Conservation (phyloP, 2,113 vertebrate genomes). For the Micromys minutus region DNA sequence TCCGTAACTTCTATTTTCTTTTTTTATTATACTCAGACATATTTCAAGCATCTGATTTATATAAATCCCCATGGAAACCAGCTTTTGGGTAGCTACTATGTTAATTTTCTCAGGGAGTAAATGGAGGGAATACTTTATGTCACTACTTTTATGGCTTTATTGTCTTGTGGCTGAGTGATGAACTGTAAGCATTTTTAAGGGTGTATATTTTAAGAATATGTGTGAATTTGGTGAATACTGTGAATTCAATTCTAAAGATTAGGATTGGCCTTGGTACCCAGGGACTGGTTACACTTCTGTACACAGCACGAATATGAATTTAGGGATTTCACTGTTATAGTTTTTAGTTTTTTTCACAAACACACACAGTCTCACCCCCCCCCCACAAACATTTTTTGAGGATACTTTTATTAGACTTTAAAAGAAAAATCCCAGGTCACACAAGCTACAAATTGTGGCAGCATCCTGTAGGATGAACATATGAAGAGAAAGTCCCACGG, state of each 20-base stretch:
- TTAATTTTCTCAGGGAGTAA: neutral
- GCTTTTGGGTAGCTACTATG: neutral
- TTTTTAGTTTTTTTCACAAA: constrained; percentile 41
- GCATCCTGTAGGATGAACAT: too few relatives aligned
- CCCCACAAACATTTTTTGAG: neutral
- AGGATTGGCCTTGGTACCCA: neutral
- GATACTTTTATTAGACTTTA: neutral
- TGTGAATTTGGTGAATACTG: neutral
- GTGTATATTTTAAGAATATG: neutral
- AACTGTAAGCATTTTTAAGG: neutral
- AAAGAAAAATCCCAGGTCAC: neutral
- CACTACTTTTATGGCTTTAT: neutral
- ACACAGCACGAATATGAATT: neutral
- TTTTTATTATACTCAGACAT: neutral
- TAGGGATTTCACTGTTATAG: neutral
- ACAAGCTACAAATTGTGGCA: neutral
- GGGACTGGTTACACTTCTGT: neutral
- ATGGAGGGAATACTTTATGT: neutral
- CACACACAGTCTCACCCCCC: neutral
- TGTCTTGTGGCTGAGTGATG: neutral
- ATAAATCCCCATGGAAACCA: neutral
- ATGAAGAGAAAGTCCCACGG: neutral
- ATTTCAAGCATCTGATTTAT: neutral
- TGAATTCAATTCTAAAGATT: neutral
- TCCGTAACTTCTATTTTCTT: neutral